Evolutionary conservation across 2,888 invertebrate genomes (phyloP).

Genomic region (Drosophila pseudotakahashii): DNA sequence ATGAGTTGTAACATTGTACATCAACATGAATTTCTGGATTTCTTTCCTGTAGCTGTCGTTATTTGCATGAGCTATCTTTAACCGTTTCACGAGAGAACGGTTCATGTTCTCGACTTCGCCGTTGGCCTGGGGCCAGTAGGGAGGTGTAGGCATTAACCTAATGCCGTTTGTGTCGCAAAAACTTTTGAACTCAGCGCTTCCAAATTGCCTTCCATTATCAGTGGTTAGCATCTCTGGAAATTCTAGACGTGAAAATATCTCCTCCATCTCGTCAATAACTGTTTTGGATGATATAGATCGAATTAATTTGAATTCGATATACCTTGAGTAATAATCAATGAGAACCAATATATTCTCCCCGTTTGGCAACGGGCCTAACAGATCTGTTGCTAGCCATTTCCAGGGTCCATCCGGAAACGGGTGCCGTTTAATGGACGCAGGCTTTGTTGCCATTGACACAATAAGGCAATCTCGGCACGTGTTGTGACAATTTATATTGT

Average conservation of each 20-base stretch:
- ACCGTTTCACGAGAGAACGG: not conserved
- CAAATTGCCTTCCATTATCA: not conserved
- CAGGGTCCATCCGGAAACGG: not conserved
- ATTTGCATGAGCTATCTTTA: not conserved
- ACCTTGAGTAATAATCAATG: slow-evolving; percentile 2
- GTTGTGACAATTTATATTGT: no score
- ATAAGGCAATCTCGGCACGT: not conserved
- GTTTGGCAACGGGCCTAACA: not conserved
- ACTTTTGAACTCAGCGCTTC: not conserved
- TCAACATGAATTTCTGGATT: not conserved
- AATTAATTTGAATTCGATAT: not conserved
- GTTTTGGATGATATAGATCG: not conserved
- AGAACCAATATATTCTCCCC: not conserved
- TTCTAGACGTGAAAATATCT: not conserved
- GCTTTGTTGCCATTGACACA: not conserved
- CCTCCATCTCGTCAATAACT: not conserved
- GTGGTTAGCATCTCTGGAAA: not conserved
- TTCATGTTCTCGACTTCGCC: not conserved
- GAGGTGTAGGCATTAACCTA: not conserved
- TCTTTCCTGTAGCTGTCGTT: not conserved
- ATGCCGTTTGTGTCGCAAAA: not conserved
- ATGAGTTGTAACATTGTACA: slow-evolving; percentile 12
- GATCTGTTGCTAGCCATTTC: not conserved
- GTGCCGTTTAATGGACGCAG: not conserved
- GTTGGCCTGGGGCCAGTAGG: not conserved